phyloP scores from a whole-genome alignment of 2,113 vertebrate species.

The Eudyptes chrysolophus region DNA sequence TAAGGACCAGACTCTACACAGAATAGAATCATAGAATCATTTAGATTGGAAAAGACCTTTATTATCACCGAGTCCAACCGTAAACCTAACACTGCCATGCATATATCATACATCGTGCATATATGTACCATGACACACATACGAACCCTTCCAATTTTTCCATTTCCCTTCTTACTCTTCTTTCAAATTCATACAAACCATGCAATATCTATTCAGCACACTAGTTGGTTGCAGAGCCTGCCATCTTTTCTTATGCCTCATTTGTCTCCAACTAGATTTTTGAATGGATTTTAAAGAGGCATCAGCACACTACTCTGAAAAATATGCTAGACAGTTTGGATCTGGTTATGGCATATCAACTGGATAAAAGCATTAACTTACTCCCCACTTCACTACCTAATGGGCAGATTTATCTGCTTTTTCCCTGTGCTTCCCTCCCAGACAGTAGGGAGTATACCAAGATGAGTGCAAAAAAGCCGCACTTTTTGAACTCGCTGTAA shows the following conservation, averaged over 20 bases:
- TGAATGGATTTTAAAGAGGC: not conserved
- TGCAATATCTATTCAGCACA: not conserved
- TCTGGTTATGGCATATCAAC: not conserved
- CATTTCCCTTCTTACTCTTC: not conserved
- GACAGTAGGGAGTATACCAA: not conserved
- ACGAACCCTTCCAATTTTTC: accelerated
- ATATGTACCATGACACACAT: accelerated
- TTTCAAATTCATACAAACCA: not conserved
- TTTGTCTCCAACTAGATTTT: not conserved
- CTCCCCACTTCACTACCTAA: not conserved
- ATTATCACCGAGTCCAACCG: too few species aligned
- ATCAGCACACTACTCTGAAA: not conserved
- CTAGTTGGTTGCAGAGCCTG: not conserved
- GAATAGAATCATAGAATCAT: too few species aligned
- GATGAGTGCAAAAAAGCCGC: not conserved
- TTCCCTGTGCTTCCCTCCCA: not conserved
- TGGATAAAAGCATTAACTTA: not conserved
- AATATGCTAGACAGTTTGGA: not conserved
- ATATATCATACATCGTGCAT: not conserved
- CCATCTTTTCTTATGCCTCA: not conserved
- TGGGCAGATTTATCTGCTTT: not conserved
- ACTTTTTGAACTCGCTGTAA: not conserved
- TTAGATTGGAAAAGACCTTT: too few species aligned
- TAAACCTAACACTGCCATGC: too few species aligned
- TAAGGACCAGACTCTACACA: not conserved